Base-by-base conservation (phyloP, 2,113 vertebrate genomes). In the Symphodus melops region DNA sequence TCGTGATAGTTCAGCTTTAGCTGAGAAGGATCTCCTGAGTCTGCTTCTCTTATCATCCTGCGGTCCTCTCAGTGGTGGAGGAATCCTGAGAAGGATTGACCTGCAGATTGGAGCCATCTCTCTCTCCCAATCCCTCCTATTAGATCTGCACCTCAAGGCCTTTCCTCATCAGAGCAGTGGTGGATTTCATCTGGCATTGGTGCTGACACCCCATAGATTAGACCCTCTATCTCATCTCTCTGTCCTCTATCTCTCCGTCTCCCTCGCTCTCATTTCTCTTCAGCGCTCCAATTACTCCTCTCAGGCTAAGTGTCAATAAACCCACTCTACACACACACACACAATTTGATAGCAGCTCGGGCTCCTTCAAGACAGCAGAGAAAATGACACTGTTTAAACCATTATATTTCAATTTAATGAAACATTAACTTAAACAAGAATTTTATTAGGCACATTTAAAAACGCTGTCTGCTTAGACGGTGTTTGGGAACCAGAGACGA, bases 201-300 rank as follows among this genome's bases (percentile, higher is more conserved):
- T 33, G 69, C 77, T 90, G 89, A 86, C 87, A 90, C 57, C 60
- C 55, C 75, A 77, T 73, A 89, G 87, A 92, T 91, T 84, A 89
- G 79, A 77, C 71, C 58, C 64, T 77, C 75, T 68, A 73, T 88
- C 80, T 88, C 82, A 55, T 60, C 81, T 79, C 70, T 57, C 76
- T 71, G 72, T 70, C 64, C 69, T 59, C 79, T 75, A 59, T 79
- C 76, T 74, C 66, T 72, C 68, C 25, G 49, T 54, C 64, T 80
- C 12, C 52, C 19, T 48, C 48, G 48, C 55, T 71, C 78, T 77
- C 67, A 75, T 85, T 87, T 82, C 72, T 84, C 73, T 77, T 81
- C 75, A 78, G 28, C 77, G 65, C 70, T 83, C 69, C 79, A 88
- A 88, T 89, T 86, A 88, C 75, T 89, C 73, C 72, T 92, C 72